Evolutionary conservation across 2,113 vertebrate species (phyloP).

Genomic region (Hemicordylus capensis): DNA sequence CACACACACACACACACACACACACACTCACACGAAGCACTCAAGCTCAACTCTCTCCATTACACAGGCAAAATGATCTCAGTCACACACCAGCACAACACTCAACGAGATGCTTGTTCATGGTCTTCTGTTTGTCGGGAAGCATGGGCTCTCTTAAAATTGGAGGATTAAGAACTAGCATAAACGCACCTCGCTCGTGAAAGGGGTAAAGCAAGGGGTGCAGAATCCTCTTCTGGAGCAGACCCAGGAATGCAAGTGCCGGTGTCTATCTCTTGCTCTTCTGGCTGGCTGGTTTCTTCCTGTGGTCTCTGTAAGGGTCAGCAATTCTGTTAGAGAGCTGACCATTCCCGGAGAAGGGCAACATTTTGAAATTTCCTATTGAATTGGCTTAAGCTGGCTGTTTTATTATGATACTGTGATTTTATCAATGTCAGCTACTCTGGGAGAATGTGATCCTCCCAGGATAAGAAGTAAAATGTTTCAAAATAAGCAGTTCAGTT

Average conservation of each 20-base stretch:
- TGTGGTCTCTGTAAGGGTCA: slow-evolving; percentile 55
- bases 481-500: too few species aligned
- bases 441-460: too few species aligned
- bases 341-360: background rate
- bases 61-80: too few species aligned
- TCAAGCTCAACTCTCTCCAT: too few species aligned
- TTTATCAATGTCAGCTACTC: too few species aligned
- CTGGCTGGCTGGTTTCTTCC: slow-evolving; percentile 54
- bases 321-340: background rate
- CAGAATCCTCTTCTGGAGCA: slow-evolving; percentile 54
- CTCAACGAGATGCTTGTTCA: too few species aligned
- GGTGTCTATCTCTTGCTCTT: slow-evolving; percentile 54
- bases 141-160: background rate
- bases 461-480: too few species aligned
- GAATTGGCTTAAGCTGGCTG: too few species aligned
- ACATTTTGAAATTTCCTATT: background rate
- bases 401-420: too few species aligned
- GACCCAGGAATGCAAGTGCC: slow-evolving; percentile 55
- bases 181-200: slow-evolving; percentile 87
- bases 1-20: too few species aligned
- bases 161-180: background rate
- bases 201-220: slow-evolving; percentile 79
- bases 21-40: too few species aligned
- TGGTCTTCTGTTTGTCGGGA: background rate
- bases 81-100: too few species aligned